Base-by-base conservation (phyloP, 1,140 invertebrate species). In the Plectrocnemia conspersa region DNA sequence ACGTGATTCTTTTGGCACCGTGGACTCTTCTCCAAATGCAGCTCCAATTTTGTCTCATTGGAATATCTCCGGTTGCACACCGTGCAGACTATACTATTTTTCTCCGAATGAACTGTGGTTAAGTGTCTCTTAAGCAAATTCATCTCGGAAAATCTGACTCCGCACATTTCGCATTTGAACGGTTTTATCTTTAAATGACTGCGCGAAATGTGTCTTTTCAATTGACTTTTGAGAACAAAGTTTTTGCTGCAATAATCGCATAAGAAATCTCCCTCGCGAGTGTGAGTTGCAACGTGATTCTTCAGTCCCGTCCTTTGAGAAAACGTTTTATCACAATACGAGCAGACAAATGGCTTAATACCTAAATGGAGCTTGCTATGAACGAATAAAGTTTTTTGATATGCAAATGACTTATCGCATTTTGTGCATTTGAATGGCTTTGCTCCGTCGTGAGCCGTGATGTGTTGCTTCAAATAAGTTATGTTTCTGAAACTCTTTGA, bases 361-460 rank as follows among this genome's bases (percentile, higher is more conserved):
- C n/a, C n/a, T n/a, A n/a, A n/a, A n/a, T n/a, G n/a, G n/a, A n/a
- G n/a, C n/a, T n/a, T n/a, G n/a, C n/a, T n/a, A 18, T 41, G 38
- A 10, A 41, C 21, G 3, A 18, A 13, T 18, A 41, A 18, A 41
- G 13, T 41, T 18, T 21, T 41, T 2, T 11, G 38, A 41, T 41
- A 41, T 10, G 38, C 18, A 18, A 41, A 41, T 15, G 38, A 41
- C 19, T 41, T 41, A 19, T 41, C 38, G 10, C 38, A 41, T 19
- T 19, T 41, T 18, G 38, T 2, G 21, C 38, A 41, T 18, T 3
- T 2, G 19, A 18, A 41, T 19, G 38, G 38, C 21, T 41, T 41
- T 2, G 21, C 15, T 3, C 38, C 38, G 38, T 41, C n/a, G 15
- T 41, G 38, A 10, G 38, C 21, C 3, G 10, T 41, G 3, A 41